Percentiles rank a stretch among this genome's conserved stretches.
Conservation (phyloP, 2,888 invertebrate species). For the Eupithecia tripunctaria region DNA sequence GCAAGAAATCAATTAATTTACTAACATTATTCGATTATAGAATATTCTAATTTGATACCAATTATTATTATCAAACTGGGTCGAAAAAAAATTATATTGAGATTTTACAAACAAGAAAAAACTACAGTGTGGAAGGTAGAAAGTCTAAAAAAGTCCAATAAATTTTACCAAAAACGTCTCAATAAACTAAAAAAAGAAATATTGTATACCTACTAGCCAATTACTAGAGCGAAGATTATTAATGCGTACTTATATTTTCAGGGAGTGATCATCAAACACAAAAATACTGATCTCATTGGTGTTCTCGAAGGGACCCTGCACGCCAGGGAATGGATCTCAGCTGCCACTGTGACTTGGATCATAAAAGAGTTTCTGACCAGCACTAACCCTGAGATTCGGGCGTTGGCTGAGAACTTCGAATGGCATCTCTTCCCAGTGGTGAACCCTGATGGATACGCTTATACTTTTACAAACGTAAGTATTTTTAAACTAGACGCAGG, state of each 20-base stretch:
- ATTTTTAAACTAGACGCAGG: background rate
- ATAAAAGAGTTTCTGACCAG: slow-evolving; percentile 88
- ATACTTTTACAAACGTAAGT: slow-evolving; percentile 86
- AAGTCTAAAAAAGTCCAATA: too few species aligned
- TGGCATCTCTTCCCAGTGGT: slow-evolving; percentile 91
- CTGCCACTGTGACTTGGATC: slow-evolving; percentile 87
- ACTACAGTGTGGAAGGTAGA: too few species aligned
- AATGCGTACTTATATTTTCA: slow-evolving; percentile 36
- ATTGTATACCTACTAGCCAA: too few species aligned
- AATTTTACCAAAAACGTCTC: too few species aligned
- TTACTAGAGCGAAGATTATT: background rate
- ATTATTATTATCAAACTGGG: too few species aligned
- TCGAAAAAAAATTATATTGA: too few species aligned
- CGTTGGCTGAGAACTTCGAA: slow-evolving; percentile 87
- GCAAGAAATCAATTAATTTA: too few species aligned
- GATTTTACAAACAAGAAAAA: too few species aligned
- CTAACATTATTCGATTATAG: too few species aligned
- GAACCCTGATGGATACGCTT: slow-evolving; percentile 90
- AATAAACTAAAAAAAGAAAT: too few species aligned
- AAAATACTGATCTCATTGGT: slow-evolving; percentile 71
- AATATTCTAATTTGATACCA: too few species aligned
- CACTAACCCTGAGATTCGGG: slow-evolving; percentile 77
- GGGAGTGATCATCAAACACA: slow-evolving; percentile 79
- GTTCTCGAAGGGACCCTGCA: slow-evolving; percentile 87
- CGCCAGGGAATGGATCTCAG: slow-evolving; percentile 90